A percentile compares a stretch with the other conserved stretches of the same genome.
These are phyloP conservation scores for Coenobita brevimanus DNA, from an alignment of 1,140 invertebrate genomes.

Conservation along the genomic window DNA sequence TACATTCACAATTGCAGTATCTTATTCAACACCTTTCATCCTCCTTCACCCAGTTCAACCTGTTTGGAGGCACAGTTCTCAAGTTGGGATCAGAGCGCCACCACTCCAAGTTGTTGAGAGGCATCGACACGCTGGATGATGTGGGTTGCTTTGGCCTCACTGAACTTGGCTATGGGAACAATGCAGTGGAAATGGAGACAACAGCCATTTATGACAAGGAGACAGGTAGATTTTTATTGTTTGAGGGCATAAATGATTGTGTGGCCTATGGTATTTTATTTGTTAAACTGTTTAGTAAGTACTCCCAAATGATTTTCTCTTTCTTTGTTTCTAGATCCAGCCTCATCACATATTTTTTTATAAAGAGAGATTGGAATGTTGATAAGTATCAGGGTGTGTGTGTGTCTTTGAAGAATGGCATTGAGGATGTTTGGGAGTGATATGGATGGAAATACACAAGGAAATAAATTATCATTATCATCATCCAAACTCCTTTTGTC, in stretches of 20 bases:
- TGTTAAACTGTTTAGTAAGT: not conserved
- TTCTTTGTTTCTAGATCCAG: too few relatives aligned
- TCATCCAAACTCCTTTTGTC: too few relatives aligned
- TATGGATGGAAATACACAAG: too few relatives aligned
- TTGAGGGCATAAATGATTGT: too few relatives aligned
- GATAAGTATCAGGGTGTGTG: too few relatives aligned
- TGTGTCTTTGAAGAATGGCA: too few relatives aligned
- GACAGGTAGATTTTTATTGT: constrained; percentile 68
- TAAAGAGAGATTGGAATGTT: too few relatives aligned
- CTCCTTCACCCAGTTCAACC: constrained; percentile 71
- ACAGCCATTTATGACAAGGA: constrained; percentile 72
- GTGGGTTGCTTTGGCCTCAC: constrained; percentile 73
- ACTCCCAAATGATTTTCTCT: too few relatives aligned
- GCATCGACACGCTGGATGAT: constrained; percentile 72
- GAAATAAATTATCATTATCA: too few relatives aligned
- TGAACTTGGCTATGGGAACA: constrained; percentile 73
- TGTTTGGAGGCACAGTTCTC: constrained; percentile 73
- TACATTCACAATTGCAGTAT: not conserved
- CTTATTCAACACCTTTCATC: not conserved
- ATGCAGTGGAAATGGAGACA: constrained; percentile 74
- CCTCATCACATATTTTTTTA: too few relatives aligned
- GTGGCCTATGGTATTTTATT: not conserved
- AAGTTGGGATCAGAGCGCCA: constrained; percentile 73
- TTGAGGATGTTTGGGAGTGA: too few relatives aligned
- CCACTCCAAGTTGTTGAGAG: constrained; percentile 71